These are phyloP conservation scores for Synanceia verrucosa DNA, from an alignment of 2,797 vertebrate species.

Conservation along the genomic window DNA sequence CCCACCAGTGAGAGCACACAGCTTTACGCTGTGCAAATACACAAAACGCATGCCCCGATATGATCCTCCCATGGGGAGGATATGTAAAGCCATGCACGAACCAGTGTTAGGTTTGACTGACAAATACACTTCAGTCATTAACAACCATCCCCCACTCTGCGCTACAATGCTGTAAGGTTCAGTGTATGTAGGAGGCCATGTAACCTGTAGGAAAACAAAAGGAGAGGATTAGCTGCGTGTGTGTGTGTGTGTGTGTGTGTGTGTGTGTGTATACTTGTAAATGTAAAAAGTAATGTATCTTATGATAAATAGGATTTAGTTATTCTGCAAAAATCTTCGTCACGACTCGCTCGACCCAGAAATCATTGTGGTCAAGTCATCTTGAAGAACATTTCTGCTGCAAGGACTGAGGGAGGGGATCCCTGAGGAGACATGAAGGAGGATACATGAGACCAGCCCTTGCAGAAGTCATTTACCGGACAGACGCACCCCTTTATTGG, in stretches of 20 bases:
- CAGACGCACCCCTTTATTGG: neutral
- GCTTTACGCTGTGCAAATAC: conserved; percentile 60
- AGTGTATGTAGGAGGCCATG: conserved; percentile 36
- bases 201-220: conserved; percentile 29
- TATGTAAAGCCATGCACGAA: conserved; percentile 59
- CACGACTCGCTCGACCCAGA: neutral
- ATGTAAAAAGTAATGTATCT: too few species aligned
- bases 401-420: neutral
- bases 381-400: neutral
- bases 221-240: neutral
- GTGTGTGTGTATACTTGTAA: neutral
- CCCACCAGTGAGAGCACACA: conserved; percentile 53
- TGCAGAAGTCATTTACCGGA: neutral
- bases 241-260: neutral
- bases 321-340: neutral
- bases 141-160: conserved; percentile 28
- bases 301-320: neutral
- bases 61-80: conserved; percentile 61
- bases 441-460: neutral
- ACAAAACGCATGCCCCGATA: conserved; percentile 51
- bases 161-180: conserved; percentile 26
- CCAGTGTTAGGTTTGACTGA: conserved; percentile 60
- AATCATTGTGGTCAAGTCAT: neutral
- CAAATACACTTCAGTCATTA: conserved; percentile 58
- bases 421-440: neutral